A percentile compares a stretch with the other conserved stretches of the same genome.
These are phyloP conservation scores for Molorchus minor DNA, from an alignment of 2,888 invertebrate species.

Conservation along the genomic window DNA sequence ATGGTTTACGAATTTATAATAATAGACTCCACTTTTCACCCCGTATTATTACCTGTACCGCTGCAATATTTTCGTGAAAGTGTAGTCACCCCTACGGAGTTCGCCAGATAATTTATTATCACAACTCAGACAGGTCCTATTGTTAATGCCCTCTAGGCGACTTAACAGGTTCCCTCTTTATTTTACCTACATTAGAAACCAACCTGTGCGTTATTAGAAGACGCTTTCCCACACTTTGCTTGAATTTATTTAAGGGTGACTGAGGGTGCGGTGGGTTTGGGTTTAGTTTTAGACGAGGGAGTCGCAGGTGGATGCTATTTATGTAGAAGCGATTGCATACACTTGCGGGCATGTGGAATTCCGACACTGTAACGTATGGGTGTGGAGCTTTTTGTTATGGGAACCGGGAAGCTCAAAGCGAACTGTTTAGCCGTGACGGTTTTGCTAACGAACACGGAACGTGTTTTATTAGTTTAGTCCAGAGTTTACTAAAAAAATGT, in stretches of 20 bases:
- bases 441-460: no score
- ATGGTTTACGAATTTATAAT: no score
- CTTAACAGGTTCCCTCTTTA: slow-evolving; percentile 40
- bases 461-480: no score
- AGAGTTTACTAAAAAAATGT: no score
- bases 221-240: slow-evolving; percentile 40
- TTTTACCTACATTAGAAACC: slow-evolving; percentile 28
- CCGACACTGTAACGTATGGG: slow-evolving; percentile 7
- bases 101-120: slow-evolving; percentile 33
- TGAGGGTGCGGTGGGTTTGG: slow-evolving; percentile 34
- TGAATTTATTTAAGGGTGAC: slow-evolving; percentile 32
- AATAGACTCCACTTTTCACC: slow-evolving; percentile 6
- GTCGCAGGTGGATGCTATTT: slow-evolving; percentile 38
- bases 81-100: slow-evolving; percentile 24
- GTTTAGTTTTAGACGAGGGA: slow-evolving; percentile 33
- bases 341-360: slow-evolving; percentile 37
- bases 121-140: slow-evolving; percentile 36
- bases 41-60: neutral
- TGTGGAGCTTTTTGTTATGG: neutral
- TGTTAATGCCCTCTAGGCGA: slow-evolving; percentile 29
- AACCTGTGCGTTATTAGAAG: slow-evolving; percentile 37
- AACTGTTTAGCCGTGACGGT: no score
- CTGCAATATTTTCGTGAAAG: slow-evolving; percentile 20
- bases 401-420: no score
- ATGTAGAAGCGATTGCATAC: slow-evolving; percentile 30